phyloP scores from a whole-genome alignment of 2,888 invertebrate species.

The Criorhina ranunculi region DNA sequence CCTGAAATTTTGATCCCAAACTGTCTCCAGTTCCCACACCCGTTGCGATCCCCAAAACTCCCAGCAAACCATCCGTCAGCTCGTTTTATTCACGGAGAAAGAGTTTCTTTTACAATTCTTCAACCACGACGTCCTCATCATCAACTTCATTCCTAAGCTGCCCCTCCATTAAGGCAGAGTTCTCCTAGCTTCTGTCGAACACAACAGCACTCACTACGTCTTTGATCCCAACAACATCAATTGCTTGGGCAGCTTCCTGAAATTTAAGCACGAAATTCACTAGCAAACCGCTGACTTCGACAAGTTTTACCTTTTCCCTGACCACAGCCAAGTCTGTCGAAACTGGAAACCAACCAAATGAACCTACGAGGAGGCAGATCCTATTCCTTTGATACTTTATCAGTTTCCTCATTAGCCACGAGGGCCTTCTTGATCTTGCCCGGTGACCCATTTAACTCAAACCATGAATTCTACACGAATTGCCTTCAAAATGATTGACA shows the following conservation, averaged over 20 bases:
- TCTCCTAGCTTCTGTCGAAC: constrained; percentile 47
- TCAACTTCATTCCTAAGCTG: constrained; percentile 19
- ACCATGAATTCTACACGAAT: too few species aligned
- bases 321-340: constrained; percentile 66
- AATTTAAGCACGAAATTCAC: constrained; percentile 29
- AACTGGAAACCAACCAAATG: constrained; percentile 44
- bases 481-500: too few species aligned
- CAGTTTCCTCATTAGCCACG: too few species aligned
- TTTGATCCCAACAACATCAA: constrained; percentile 7
- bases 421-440: too few species aligned
- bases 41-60: not conserved
- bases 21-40: not conserved
- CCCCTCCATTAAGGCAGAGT: constrained; percentile 55
- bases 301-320: constrained; percentile 74
- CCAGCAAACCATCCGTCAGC: constrained; percentile 10
- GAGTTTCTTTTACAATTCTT: constrained; percentile 49
- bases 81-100: constrained; percentile 57
- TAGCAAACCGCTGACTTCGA: constrained; percentile 55
- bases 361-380: too few species aligned
- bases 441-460: too few species aligned
- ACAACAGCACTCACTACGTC: constrained; percentile 12
- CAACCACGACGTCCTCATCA: not conserved
- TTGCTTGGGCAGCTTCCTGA: constrained; percentile 23
- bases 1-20: not conserved
- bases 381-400: too few species aligned